phyloP scores from a whole-genome alignment of 1,140 invertebrate genomes.

The Aphis craccivora region DNA sequence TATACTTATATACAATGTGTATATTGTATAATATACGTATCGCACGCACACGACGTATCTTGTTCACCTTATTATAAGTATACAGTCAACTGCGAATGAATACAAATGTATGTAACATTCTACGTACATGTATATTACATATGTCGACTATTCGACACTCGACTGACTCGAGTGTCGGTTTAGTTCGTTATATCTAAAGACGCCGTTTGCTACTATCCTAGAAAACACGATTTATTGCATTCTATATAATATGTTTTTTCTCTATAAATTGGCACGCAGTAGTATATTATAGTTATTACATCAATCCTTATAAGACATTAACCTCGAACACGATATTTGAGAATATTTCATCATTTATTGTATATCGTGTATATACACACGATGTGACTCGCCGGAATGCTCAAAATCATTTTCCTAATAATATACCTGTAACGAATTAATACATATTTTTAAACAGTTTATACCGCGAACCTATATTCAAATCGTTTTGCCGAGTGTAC shows the following conservation, averaged over 20 bases:
- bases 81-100: not conserved
- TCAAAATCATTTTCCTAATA: not conserved
- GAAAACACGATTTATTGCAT: constrained; percentile 10
- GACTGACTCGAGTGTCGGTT: not conserved
- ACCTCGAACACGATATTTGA: constrained; percentile 6
- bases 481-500: too few relatives aligned
- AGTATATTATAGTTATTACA: not conserved
- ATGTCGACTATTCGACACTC: not conserved
- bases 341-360: not conserved
- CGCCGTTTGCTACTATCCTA: not conserved
- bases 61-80: not conserved
- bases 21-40: not conserved
- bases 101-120: too few relatives aligned
- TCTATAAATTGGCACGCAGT: not conserved
- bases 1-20: not conserved
- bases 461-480: too few relatives aligned
- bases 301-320: constrained; percentile 12
- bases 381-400: not conserved
- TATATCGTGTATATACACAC: not conserved
- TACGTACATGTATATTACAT: not conserved
- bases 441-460: too few relatives aligned
- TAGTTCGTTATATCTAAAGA: constrained; percentile 5
- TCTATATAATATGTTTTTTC: not conserved
- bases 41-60: not conserved
- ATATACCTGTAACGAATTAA: too few relatives aligned